Conservation (phyloP, 2,797 vertebrate genomes). For the Poeciliopsis turneri region DNA sequence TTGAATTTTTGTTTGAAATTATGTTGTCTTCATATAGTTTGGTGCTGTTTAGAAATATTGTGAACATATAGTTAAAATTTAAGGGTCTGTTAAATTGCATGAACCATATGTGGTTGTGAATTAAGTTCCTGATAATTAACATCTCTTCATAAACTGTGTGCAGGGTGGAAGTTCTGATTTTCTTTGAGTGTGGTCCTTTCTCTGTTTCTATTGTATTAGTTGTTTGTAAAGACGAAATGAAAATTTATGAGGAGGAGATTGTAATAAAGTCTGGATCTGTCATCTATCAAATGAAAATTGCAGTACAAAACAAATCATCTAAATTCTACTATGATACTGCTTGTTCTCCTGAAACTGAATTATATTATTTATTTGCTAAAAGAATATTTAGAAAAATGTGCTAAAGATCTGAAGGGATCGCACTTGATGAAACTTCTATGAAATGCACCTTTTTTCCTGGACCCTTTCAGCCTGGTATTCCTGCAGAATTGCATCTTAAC, state of each 20-base stretch:
- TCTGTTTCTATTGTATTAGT: slow-evolving; percentile 21
- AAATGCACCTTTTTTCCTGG: slow-evolving; percentile 22
- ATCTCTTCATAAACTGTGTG: neutral
- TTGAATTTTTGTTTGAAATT: neutral
- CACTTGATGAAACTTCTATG: slow-evolving; percentile 29
- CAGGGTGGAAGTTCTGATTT: slow-evolving; percentile 1
- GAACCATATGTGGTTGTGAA: neutral
- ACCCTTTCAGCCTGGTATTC: slow-evolving; percentile 23
- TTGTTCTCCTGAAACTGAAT: slow-evolving; percentile 29
- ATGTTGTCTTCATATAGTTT: neutral
- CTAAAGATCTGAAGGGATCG: slow-evolving; percentile 21
- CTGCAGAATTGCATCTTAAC: slow-evolving; percentile 30
- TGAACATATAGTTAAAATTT: neutral
- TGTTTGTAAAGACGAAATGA: slow-evolving; percentile 44
- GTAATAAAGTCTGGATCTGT: slow-evolving; percentile 43
- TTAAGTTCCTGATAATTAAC: slow-evolving; percentile 11
- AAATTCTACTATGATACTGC: slow-evolving; percentile 19
- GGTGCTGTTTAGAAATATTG: neutral
- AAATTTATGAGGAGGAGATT: slow-evolving; percentile 40
- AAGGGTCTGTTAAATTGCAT: neutral
- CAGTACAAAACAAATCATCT: slow-evolving; percentile 22
- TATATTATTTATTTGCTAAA: slow-evolving; percentile 29
- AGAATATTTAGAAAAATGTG: slow-evolving; percentile 33
- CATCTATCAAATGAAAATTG: slow-evolving; percentile 19
- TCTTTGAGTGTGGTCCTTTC: slow-evolving; percentile 5